Percentiles rank a stretch among this genome's conserved stretches.
Conservation (phyloP, 2,888 invertebrate genomes). For the Harpagoxenus sublaevis region DNA sequence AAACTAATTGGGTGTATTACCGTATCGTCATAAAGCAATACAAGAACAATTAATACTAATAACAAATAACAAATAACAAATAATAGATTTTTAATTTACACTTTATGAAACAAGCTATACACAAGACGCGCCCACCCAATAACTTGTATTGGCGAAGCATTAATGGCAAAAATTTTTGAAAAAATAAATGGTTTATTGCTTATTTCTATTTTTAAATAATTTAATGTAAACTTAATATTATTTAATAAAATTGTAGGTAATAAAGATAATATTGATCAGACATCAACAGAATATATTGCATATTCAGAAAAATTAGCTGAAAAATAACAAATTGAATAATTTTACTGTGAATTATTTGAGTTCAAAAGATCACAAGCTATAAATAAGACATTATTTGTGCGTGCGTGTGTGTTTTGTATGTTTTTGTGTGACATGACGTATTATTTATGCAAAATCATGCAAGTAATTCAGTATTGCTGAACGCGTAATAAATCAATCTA, state of each 20-base stretch:
- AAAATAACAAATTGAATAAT: neutral
- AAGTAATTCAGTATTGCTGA: slow-evolving; percentile 45
- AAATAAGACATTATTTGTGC: neutral
- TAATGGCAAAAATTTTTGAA: neutral
- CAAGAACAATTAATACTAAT: neutral
- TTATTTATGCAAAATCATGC: slow-evolving; percentile 35
- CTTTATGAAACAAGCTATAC: neutral
- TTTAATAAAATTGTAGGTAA: neutral
- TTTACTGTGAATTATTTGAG: neutral
- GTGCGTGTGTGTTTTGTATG: neutral
- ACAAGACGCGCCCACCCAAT: neutral
- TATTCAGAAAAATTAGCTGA: neutral
- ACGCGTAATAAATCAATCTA: slow-evolving; percentile 44
- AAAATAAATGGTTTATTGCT: neutral
- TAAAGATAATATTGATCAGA: neutral
- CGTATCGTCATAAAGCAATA: neutral
- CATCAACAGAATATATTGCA: neutral
- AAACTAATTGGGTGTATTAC: neutral
- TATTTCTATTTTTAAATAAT: neutral
- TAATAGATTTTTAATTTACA: neutral
- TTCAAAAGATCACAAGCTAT: neutral
- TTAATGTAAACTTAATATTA: neutral
- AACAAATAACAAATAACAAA: neutral
- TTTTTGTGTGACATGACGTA: neutral
- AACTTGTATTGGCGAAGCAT: neutral